phyloP scores from a whole-genome alignment of 92 coral and sea anemone species.

The Zoanthus solanderi region DNA sequence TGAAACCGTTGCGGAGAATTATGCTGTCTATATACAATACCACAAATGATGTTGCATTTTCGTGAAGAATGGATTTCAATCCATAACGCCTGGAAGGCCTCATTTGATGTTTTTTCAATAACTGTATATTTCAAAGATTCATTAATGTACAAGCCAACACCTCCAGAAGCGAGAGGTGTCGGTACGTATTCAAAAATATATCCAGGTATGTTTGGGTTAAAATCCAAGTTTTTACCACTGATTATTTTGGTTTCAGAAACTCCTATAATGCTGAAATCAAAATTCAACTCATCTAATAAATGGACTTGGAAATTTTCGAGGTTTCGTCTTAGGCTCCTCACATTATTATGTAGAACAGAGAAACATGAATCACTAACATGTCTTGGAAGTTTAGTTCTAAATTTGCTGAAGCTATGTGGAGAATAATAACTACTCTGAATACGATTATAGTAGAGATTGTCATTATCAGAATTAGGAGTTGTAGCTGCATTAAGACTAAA shows the following conservation, averaged over 20 bases:
- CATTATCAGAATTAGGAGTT: background rate
- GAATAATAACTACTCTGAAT: background rate
- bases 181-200: too few species aligned
- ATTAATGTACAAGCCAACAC: background rate
- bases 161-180: background rate
- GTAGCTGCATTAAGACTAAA: background rate
- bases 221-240: background rate
- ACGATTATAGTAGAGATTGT: conserved; percentile 1
- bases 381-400: background rate
- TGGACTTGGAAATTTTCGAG: background rate
- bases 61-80: conserved; percentile 40
- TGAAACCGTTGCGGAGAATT: conserved; percentile 45
- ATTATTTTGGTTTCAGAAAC: background rate
- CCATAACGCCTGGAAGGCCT: conserved; percentile 24
- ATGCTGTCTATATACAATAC: conserved; percentile 57
- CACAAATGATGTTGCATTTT: conserved; percentile 42
- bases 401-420: background rate
- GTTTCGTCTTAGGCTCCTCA: background rate
- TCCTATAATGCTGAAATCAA: background rate
- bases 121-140: conserved; percentile 17
- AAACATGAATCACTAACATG: background rate
- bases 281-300: background rate
- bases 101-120: conserved; percentile 24
- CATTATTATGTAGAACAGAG: background rate
- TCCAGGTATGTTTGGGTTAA: background rate